phyloP scores from a whole-genome alignment of 1,140 invertebrate genomes.

The Bicyclus anynana region DNA sequence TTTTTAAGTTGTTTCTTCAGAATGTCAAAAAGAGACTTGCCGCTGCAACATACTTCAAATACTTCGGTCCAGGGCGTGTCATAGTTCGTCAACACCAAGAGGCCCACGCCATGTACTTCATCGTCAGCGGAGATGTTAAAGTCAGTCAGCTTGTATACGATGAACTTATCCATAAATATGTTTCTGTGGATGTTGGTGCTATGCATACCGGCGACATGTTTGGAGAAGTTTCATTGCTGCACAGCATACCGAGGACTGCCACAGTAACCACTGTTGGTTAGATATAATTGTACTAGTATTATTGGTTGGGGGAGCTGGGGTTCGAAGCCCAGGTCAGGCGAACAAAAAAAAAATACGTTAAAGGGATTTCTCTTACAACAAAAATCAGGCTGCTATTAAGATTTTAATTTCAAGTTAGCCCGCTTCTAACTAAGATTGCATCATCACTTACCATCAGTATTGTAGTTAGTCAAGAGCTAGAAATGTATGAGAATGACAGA shows the following conservation, averaged over 20 bases:
- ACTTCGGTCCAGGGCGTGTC: constrained; percentile 72
- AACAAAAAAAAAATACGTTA: too few relatives aligned
- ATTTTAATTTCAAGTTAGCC: too few relatives aligned
- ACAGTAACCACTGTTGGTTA: constrained; percentile 78
- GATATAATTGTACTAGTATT: background rate
- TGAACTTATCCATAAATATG: constrained; percentile 66
- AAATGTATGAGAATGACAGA: too few relatives aligned
- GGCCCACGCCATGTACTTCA: constrained; percentile 78
- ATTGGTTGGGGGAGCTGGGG: too few relatives aligned
- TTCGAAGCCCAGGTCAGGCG: too few relatives aligned
- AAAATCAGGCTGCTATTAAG: too few relatives aligned
- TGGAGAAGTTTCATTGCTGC: constrained; percentile 80
- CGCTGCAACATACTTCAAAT: constrained; percentile 77
- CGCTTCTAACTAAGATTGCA: too few relatives aligned
- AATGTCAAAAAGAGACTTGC: constrained; percentile 76
- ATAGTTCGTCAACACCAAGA: constrained; percentile 79
- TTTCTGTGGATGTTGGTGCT: constrained; percentile 60
- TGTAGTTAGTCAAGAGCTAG: too few relatives aligned
- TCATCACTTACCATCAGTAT: too few relatives aligned
- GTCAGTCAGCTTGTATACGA: constrained; percentile 75
- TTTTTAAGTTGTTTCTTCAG: constrained; percentile 53
- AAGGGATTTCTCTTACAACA: too few relatives aligned
- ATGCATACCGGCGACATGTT: constrained; percentile 78
- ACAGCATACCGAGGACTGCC: constrained; percentile 77
- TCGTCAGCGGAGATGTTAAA: constrained; percentile 77